A percentile compares a stretch with the other conserved stretches of the same genome.
These are phyloP conservation scores for Picathartes gymnocephalus DNA, from an alignment of 2,113 vertebrate species.

Conservation along the genomic window DNA sequence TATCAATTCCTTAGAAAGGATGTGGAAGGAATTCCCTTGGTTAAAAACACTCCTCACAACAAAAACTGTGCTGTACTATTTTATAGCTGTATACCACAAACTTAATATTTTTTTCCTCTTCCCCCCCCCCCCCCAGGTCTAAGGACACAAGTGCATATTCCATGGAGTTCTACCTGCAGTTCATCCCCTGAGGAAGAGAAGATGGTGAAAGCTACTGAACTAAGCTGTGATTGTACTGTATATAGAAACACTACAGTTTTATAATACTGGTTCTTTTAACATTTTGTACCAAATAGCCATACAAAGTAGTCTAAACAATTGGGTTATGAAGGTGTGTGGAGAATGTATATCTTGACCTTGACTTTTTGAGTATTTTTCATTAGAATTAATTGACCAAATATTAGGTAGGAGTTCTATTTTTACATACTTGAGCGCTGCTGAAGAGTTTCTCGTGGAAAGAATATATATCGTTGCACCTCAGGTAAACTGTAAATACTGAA, in stretches of 20 bases:
- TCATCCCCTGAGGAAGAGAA: conserved; percentile 52
- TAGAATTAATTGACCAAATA: conserved; percentile 79
- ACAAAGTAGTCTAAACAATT: conserved; percentile 61
- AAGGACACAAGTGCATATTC: conserved; percentile 29
- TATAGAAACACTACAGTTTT: conserved; percentile 77
- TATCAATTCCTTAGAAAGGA: background rate
- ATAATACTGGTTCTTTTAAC: conserved; percentile 67
- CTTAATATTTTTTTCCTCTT: background rate
- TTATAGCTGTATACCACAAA: background rate
- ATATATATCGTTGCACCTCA: conserved; percentile 75
- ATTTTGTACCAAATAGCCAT: conserved; percentile 75
- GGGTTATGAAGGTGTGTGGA: conserved; percentile 61
- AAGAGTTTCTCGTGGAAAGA: conserved; percentile 62
- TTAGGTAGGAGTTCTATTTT: conserved; percentile 70
- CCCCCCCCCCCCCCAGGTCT: conserved; percentile 1
- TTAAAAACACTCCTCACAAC: background rate
- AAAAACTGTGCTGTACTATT: background rate
- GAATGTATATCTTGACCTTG: conserved; percentile 67
- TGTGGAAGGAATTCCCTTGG: background rate
- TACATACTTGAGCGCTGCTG: conserved; percentile 79
- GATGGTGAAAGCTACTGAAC: conserved; percentile 73
- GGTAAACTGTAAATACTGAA: conserved; percentile 72
- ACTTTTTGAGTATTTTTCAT: conserved; percentile 70
- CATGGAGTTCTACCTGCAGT: background rate
- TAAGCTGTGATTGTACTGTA: conserved; percentile 79